Evolutionary conservation across 2,888 invertebrate genomes (phyloP), one percentile per base, ranked within the genome.

Genomic region (Drosophila pseudotalamancana): DNA sequence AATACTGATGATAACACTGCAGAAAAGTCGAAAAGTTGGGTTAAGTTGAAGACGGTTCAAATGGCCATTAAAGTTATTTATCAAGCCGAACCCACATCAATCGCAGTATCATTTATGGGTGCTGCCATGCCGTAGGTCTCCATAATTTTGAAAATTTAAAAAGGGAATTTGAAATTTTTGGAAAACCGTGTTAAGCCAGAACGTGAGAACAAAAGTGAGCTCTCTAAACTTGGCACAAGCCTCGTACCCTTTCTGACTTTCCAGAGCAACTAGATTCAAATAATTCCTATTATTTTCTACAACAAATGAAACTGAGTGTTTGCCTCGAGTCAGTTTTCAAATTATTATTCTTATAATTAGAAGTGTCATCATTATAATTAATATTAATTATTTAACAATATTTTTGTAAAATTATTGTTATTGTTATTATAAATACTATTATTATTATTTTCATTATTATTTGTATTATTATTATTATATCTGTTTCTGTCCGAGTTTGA

Each of bases 91-190:
- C 46, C 21, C 23, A 59, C 59, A 18, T 60, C 59, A 4, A 59
- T 59, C 9, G 32, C 19, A 6, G 16, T 46, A 4, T 59, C 59
- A 14, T 59, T 23, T 1, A 35, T 27, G 2, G 59, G 59, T n/a
- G 60, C 60, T 23, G 59, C 59, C 59, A 63, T 61, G 21, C 51
- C 61, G 21, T 61, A 62, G 19, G 31, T 60, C 39, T 60, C 62
- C 59, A 59, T 59, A 59, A 59, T 61, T 59, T 59, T 23, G 62
- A 45, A 29, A 35, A 29, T 19, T 39, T 19, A 23, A 34, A 60
- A 51, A 8, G 27, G 2, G 45, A 59, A 45, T 60, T 37, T 2
- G 37, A 60, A 18, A n/a, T 60, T 16, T 57, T 43, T 21, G 11
- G 16, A 32, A 32, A 56, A 19, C 19, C 57, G 35, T 35, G 3